A percentile compares a stretch with the other conserved stretches of the same genome.
Conservation (phyloP, 2,888 invertebrate species). For the Yponomeuta plumbellus region DNA sequence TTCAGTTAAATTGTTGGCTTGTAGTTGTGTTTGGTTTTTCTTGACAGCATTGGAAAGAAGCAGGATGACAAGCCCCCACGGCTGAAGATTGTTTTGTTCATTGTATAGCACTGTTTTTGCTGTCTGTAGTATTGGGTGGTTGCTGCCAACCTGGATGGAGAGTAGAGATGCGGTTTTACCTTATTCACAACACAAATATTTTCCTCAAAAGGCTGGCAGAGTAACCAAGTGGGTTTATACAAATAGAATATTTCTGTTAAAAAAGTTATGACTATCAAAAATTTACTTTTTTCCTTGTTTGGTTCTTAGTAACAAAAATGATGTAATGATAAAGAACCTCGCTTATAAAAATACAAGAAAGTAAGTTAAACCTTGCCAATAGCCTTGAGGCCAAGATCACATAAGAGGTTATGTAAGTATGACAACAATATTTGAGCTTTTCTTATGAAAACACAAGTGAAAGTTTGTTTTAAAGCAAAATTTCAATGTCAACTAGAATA, state of each 20-base stretch:
- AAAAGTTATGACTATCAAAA: not conserved
- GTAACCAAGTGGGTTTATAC: not conserved
- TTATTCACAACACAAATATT: too few species aligned
- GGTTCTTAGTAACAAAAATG: not conserved
- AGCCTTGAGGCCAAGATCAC: slow-evolving; percentile 1
- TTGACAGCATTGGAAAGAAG: slow-evolving; percentile 84
- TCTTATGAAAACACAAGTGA: not conserved
- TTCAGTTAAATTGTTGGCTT: slow-evolving; percentile 74
- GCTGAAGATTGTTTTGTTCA: slow-evolving; percentile 89
- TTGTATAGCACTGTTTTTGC: slow-evolving; percentile 89
- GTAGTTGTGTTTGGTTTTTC: slow-evolving; percentile 74
- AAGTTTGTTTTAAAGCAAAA: not conserved
- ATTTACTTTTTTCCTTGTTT: too few species aligned
- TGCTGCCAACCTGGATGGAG: slow-evolving; percentile 80
- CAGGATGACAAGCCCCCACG: slow-evolving; percentile 89
- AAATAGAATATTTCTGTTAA: not conserved
- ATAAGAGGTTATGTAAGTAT: slow-evolving; percentile 2
- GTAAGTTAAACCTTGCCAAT: slow-evolving; percentile 11
- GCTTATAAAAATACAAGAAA: slow-evolving; percentile 4
- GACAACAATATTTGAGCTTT: not conserved
- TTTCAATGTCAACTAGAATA: not conserved
- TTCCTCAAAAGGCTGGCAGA: too few species aligned
- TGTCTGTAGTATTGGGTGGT: slow-evolving; percentile 90
- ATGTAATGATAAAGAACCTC: not conserved
- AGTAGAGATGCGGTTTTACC: not conserved